Evolutionary conservation across 2,113 vertebrate species (phyloP), one percentile per base, ranked within the genome.

Genomic region (Mormyrus iriodes): DNA sequence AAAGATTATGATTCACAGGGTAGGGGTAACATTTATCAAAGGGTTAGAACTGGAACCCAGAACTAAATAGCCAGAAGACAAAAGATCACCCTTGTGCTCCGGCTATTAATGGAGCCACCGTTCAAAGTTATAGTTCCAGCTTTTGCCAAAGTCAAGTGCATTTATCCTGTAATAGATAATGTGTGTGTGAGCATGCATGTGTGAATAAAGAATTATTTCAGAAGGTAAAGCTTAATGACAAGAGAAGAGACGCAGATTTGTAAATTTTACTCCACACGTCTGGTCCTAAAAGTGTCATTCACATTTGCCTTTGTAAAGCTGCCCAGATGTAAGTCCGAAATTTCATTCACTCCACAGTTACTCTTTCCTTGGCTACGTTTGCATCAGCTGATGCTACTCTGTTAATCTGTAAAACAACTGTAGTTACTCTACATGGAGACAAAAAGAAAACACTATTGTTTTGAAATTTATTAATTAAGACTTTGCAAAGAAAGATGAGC

Each of bases 191-290:
- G 73, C 15, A 7, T 76, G 73, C 17, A 42, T 79, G 73, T 79
- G 35, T 79, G 73, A 39, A 19, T 19, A 79, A 42, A 79, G 35
- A 39, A 4, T 31, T 53, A 55, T 53, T 86, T 39, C 49, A n/a
- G 51, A 35, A 53, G 51, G 24, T 42, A 9, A 52, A 49, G 49
- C n/a, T 52, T 8, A 86, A 86, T 53, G 84, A 48, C 31, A 35
- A 31, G 51, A 55, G 15, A 86, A 55, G 4, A 86, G 55, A 86
- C 55, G 85, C 31, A 55, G 85, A 86, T 86, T 86, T 53, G 55
- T 53, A 51, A 51, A 86, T 86, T 55, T 86, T 48, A 8, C 15
- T 35, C 13, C 31, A 51, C 85, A 55, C 51, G 31, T 86, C n/a
- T 51, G 27, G 51, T 55, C 17, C 31, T 86, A n/a, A 53, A 48